Evolutionary conservation across 1,140 invertebrate genomes (phyloP).

Genomic region (Mya arenaria): DNA sequence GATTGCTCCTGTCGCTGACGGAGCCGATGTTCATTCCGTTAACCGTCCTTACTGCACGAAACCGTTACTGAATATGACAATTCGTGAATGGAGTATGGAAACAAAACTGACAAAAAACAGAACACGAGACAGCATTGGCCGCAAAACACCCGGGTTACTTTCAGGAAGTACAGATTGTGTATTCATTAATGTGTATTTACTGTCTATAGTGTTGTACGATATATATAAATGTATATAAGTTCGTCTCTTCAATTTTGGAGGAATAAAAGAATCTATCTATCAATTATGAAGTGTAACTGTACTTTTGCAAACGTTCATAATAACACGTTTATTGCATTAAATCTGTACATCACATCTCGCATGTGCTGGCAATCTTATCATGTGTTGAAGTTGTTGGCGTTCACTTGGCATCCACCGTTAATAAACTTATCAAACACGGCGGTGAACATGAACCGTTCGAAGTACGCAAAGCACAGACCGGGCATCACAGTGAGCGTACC

Average conservation of each 20-base stretch:
- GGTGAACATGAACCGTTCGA: too few species aligned
- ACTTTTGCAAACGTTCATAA: too few species aligned
- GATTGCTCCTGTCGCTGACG: constrained; percentile 63
- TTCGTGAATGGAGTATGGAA: constrained; percentile 66
- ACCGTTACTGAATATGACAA: constrained; percentile 52
- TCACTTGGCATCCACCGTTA: too few species aligned
- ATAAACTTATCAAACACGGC: too few species aligned
- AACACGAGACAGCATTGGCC: not conserved
- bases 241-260: constrained; percentile 56
- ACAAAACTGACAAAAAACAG: not conserved
- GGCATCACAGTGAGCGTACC: constrained; percentile 73
- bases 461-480: too few species aligned
- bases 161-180: constrained; percentile 34
- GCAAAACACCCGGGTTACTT: not conserved
- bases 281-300: too few species aligned
- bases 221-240: constrained; percentile 58
- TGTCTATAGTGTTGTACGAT: constrained; percentile 54
- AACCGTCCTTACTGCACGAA: constrained; percentile 58
- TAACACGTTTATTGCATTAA: too few species aligned
- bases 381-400: too few species aligned
- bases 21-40: constrained; percentile 40
- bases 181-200: constrained; percentile 41
- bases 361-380: too few species aligned
- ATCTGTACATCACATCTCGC: too few species aligned
- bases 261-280: constrained; percentile 35